A percentile compares a stretch with the other conserved stretches of the same genome.
Evolutionary conservation across 2,113 vertebrate genomes (phyloP).

Genomic region (Mastomys coucha): DNA sequence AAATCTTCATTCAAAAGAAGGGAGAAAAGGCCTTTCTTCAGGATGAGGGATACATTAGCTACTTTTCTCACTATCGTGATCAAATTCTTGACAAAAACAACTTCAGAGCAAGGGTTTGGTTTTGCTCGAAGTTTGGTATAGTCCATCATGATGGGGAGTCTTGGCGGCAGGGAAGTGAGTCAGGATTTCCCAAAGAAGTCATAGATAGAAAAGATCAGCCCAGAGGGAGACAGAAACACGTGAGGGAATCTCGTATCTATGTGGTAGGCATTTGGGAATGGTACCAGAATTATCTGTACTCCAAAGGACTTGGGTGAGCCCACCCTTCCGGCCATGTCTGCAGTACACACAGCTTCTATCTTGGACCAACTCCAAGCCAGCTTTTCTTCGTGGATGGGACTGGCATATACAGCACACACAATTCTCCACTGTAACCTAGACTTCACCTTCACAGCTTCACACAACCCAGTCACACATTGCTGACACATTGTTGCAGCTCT

Average conservation of each 20-base stretch:
- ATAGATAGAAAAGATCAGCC: background rate
- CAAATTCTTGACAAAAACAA: background rate
- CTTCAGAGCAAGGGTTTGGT: background rate
- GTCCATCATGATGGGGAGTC: background rate
- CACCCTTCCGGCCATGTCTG: background rate
- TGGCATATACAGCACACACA: background rate
- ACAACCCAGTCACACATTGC: background rate
- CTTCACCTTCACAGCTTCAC: background rate
- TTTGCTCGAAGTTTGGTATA: background rate
- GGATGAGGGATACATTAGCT: no score
- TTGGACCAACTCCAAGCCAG: background rate
- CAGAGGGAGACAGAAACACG: background rate
- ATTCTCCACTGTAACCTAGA: background rate
- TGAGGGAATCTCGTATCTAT: background rate
- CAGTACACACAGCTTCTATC: background rate
- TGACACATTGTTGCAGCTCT: background rate
- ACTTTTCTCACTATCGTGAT: background rate
- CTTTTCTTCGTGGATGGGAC: background rate
- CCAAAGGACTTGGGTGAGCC: background rate
- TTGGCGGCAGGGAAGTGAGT: background rate
- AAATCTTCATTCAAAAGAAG: background rate
- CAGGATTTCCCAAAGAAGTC: background rate
- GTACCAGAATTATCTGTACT: background rate
- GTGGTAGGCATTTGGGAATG: background rate
- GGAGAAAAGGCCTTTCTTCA: background rate